phyloP scores from a whole-genome alignment of 1,140 invertebrate genomes.

The Rhynchophorus ferrugineus region DNA sequence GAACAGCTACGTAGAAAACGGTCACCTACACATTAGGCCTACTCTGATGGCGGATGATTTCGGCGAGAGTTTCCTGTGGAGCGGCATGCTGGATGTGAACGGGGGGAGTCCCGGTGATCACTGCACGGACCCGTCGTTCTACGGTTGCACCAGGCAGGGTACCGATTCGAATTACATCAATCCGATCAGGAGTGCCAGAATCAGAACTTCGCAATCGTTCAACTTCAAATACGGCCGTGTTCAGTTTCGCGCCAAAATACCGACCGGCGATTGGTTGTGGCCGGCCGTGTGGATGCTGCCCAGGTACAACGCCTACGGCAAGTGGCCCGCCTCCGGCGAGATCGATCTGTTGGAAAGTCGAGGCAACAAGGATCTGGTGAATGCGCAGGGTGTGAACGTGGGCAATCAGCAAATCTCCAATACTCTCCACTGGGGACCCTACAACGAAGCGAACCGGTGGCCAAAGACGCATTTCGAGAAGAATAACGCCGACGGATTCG shows the following conservation, averaged over 20 bases:
- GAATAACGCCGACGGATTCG: slow-evolving; percentile 42
- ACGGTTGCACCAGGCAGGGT: slow-evolving; percentile 44
- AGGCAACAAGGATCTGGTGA: slow-evolving; percentile 48
- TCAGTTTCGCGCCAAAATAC: slow-evolving; percentile 62
- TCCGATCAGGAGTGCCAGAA: slow-evolving; percentile 56
- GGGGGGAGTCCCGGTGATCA: slow-evolving; percentile 53
- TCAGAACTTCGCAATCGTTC: slow-evolving; percentile 57
- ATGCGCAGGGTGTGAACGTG: slow-evolving; percentile 45
- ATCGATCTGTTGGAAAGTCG: slow-evolving; percentile 52
- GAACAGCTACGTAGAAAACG: slow-evolving; percentile 52
- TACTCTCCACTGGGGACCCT: slow-evolving; percentile 58
- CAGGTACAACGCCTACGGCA: slow-evolving; percentile 46
- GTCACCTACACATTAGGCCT: slow-evolving; percentile 50
- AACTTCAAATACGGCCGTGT: slow-evolving; percentile 58
- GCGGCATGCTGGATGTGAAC: slow-evolving; percentile 47
- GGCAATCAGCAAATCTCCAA: slow-evolving; percentile 50
- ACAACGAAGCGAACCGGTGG: slow-evolving; percentile 48
- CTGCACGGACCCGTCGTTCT: slow-evolving; percentile 51
- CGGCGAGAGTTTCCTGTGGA: slow-evolving; percentile 47
- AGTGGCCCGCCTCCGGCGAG: slow-evolving; percentile 49
- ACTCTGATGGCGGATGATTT: slow-evolving; percentile 51
- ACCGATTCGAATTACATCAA: slow-evolving; percentile 45
- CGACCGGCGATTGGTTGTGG: slow-evolving; percentile 66
- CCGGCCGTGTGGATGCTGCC: slow-evolving; percentile 59
- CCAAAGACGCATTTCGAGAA: slow-evolving; percentile 44